Evolutionary conservation across 2,888 invertebrate species (phyloP).

Genomic region (Folsomia manolachei): DNA sequence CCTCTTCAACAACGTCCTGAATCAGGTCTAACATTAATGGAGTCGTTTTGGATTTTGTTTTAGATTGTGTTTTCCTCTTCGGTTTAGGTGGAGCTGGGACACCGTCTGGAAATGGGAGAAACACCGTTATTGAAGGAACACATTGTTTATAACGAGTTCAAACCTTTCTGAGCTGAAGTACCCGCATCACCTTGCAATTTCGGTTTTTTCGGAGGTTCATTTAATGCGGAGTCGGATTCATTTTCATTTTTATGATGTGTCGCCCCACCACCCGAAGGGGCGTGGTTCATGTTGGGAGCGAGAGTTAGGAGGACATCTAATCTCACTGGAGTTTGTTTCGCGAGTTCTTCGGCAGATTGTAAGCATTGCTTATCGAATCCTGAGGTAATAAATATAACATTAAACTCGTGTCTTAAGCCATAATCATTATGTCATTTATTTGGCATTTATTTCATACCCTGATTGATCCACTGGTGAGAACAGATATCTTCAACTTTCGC

Average conservation of each 20-base stretch:
- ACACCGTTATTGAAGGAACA: too few relatives aligned
- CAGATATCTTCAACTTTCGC: constrained; percentile 93
- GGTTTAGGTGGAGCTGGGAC: constrained; percentile 26
- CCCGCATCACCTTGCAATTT: background rate
- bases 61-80: constrained; percentile 36
- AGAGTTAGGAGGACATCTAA: constrained; percentile 80
- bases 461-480: constrained; percentile 90
- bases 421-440: too few relatives aligned
- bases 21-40: constrained; percentile 58
- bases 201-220: constrained; percentile 26
- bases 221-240: constrained; percentile 14
- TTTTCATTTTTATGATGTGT: constrained; percentile 63
- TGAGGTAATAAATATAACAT: constrained; percentile 53
- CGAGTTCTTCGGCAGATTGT: constrained; percentile 80
- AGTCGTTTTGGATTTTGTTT: constrained; percentile 45
- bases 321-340: constrained; percentile 85
- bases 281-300: constrained; percentile 61
- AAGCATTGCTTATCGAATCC: constrained; percentile 77
- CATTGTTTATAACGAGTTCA: background rate
- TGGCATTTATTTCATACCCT: constrained; percentile 15
- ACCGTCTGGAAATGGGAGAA: background rate
- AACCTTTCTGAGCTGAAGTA: constrained; percentile 1
- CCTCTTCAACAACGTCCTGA: constrained; percentile 65
- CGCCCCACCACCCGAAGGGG: background rate
- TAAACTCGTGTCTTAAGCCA: background rate